Evolutionary conservation across 2,113 vertebrate species (phyloP).

Genomic region (Chaenogobius annularis): DNA sequence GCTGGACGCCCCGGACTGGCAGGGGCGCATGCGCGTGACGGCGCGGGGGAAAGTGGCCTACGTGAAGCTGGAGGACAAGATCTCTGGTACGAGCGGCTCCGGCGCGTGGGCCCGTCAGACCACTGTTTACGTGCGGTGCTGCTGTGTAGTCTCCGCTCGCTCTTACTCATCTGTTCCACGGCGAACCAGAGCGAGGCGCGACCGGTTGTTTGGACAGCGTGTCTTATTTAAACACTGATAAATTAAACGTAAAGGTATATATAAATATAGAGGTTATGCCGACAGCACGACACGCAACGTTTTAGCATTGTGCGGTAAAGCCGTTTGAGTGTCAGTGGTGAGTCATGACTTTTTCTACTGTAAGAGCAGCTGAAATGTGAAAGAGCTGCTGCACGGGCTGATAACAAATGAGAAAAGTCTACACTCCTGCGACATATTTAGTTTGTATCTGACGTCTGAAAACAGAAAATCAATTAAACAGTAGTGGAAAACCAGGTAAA

Average conservation of each 20-base stretch:
- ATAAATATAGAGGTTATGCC: neutral
- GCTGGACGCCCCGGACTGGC: slow-evolving; percentile 95
- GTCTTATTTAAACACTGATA: slow-evolving; percentile 9
- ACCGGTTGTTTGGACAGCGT: slow-evolving; percentile 21
- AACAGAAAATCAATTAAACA: too few species aligned
- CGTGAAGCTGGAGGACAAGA: slow-evolving; percentile 94
- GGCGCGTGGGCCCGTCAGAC: slow-evolving; percentile 19
- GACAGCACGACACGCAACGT: too few species aligned
- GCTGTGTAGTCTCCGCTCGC: slow-evolving; percentile 41
- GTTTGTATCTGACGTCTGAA: too few species aligned
- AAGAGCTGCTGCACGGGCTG: too few species aligned
- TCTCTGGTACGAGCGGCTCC: slow-evolving; percentile 81
- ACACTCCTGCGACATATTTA: too few species aligned
- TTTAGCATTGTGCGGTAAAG: too few species aligned
- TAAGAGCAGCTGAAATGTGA: too few species aligned
- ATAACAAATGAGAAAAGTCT: too few species aligned
- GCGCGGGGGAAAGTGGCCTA: slow-evolving; percentile 92
- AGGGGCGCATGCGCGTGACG: slow-evolving; percentile 90
- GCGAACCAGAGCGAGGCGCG: slow-evolving; percentile 40
- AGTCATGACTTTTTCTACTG: too few species aligned
- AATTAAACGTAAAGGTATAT: neutral
- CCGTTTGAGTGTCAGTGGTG: too few species aligned
- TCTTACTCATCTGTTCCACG: slow-evolving; percentile 62
- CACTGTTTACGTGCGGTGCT: slow-evolving; percentile 41
- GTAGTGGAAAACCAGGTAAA: too few species aligned